Base-by-base conservation (phyloP, 1,140 invertebrate species). In the Drosophila murphyi region DNA sequence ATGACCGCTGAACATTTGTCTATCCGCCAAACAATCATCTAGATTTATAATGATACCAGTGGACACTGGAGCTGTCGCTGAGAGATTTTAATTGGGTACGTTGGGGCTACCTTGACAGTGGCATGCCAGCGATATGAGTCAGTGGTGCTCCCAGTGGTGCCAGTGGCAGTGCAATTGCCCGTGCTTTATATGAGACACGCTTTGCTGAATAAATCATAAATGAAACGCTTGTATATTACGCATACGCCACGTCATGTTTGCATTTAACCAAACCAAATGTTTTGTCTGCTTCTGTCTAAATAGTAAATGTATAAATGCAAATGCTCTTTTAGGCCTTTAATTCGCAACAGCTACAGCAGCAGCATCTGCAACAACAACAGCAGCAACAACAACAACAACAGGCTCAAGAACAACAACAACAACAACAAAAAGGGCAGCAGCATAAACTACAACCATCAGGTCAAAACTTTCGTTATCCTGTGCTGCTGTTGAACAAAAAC, bases 391-490 rank as follows among this genome's bases (percentile, higher is more conserved):
- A 34, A 7, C 85, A 89, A 52, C 86, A 74, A 39, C 61, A 51
- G 45, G 57, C 65, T 28, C 74, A 67, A 12, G 62, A 60, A 37
- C 64, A 72, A 45, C 73, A 62, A 10, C 80, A 60, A 2, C 55
- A 68, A 6, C 57, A 69, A n/a, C 59, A 59, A 31, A 50, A 67
- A 7, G 68, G 69, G 37, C 51, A 50, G 2, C 72, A 63, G 34
- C 74, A 61, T 3, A 54, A 69, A n/a, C 65, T 52, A 35, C 70
- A 56, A 34, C 52, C 89, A 55, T 57, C 67, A 75, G 86, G 82
- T 63, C 82, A 86, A 78, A 82, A 73, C 52, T 91, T 91, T 85
- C 90, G 90, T 62, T 92, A 92, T 92, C 90, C 90, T 67, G 90
- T 92, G 63, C 80, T 92, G 73, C 80, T 92, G 74, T 70, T 92